Evolutionary conservation across 2,797 vertebrate species (phyloP).

Genomic region (Novumbra hubbsi): DNA sequence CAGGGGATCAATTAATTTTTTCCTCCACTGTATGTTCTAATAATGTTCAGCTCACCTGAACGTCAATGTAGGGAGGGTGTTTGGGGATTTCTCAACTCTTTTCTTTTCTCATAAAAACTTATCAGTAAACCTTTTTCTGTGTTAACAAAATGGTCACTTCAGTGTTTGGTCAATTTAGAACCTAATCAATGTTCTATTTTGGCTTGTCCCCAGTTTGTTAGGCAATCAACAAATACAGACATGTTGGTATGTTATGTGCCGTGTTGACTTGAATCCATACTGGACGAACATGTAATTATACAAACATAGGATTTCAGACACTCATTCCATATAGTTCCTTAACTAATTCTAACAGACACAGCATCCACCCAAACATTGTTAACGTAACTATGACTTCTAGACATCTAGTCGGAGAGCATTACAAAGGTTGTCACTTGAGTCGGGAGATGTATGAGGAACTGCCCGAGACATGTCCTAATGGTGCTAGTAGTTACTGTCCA

Average conservation of each 20-base stretch:
- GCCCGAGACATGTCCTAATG: conserved; percentile 5
- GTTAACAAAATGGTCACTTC: neutral
- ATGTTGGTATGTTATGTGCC: neutral
- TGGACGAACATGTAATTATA: neutral
- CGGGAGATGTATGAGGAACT: conserved; percentile 5
- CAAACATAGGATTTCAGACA: neutral
- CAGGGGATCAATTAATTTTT: no score
- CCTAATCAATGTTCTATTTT: neutral
- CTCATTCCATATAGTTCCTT: neutral
- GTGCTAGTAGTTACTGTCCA: conserved; percentile 31
- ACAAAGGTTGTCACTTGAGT: conserved; percentile 9
- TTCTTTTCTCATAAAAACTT: neutral
- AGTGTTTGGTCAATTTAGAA: neutral
- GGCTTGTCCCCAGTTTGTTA: neutral
- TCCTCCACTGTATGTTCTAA: no score
- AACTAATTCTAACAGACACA: neutral
- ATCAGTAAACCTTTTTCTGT: neutral
- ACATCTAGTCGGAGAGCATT: neutral
- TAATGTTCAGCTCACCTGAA: neutral
- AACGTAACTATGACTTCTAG: no score
- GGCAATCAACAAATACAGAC: neutral
- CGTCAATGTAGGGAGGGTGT: neutral
- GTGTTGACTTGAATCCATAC: neutral
- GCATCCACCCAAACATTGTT: neutral
- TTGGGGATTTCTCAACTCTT: neutral